A percentile compares a stretch with the other conserved stretches of the same genome.
Conservation (phyloP, 2,888 invertebrate genomes). For the Hydroisotoma schaefferi region DNA sequence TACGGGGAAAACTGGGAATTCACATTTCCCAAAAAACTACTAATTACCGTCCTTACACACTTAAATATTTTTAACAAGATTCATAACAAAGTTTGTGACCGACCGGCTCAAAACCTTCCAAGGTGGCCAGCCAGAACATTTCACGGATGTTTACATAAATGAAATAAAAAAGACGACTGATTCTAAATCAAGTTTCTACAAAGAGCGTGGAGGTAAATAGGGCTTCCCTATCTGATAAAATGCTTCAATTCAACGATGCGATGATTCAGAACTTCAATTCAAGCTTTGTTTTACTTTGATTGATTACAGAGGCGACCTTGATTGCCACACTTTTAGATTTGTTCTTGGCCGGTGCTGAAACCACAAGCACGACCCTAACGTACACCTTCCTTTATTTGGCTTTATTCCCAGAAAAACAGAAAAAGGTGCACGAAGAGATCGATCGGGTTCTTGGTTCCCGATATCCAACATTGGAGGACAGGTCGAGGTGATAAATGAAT, state of each 20-base stretch:
- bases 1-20: too few relatives aligned
- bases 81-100: constrained; percentile 29
- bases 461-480: constrained; percentile 30
- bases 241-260: background rate
- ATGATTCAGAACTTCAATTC: background rate
- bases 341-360: constrained; percentile 21
- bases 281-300: background rate
- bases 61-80: too few relatives aligned
- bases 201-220: constrained; percentile 38
- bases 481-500: constrained; percentile 9
- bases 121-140: constrained; percentile 32
- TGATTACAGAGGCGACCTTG: constrained; percentile 15
- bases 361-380: constrained; percentile 1
- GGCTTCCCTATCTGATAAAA: background rate
- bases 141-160: constrained; percentile 40
- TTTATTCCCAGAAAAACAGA: constrained; percentile 29
- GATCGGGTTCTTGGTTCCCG: constrained; percentile 26
- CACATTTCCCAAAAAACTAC: too few relatives aligned
- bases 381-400: constrained; percentile 35
- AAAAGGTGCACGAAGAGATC: constrained; percentile 35
- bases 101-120: constrained; percentile 22
- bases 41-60: too few relatives aligned
- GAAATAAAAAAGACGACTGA: constrained; percentile 37
- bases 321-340: constrained; percentile 21
- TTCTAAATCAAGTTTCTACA: constrained; percentile 38